phyloP scores from a whole-genome alignment of 92 coral and sea anemone species.

The Phenganax subtilis region DNA sequence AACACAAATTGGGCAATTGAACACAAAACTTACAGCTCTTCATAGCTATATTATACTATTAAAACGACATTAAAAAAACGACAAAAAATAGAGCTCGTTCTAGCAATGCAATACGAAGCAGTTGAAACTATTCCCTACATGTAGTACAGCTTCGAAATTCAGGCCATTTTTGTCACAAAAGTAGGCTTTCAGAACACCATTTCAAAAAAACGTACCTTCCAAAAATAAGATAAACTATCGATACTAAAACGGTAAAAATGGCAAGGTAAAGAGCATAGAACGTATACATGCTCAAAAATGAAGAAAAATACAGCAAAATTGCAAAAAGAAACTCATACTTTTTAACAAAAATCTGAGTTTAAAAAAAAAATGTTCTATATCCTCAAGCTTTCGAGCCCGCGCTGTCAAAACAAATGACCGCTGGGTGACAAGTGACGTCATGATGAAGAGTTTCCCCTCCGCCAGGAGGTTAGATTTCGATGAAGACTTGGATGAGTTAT shows the following conservation, averaged over 20 bases:
- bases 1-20: neutral
- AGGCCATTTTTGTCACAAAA: neutral
- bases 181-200: neutral
- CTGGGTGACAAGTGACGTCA: neutral
- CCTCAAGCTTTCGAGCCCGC: slow-evolving; percentile 15
- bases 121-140: too few species aligned
- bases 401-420: slow-evolving; percentile 25
- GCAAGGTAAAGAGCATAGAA: slow-evolving; percentile 18
- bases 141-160: neutral
- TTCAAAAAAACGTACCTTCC: slow-evolving; percentile 13
- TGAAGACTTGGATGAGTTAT: too few species aligned
- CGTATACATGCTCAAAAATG: slow-evolving; percentile 14
- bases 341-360: neutral
- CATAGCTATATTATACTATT: too few species aligned
- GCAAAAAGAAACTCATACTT: slow-evolving; percentile 7
- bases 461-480: too few species aligned
- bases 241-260: neutral
- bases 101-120: too few species aligned
- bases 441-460: too few species aligned
- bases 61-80: too few species aligned
- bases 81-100: too few species aligned
- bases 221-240: slow-evolving; percentile 21
- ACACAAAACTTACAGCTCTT: too few species aligned
- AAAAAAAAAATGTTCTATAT: neutral
- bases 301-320: neutral